Base-by-base conservation (phyloP, 1,140 invertebrate genomes). In the Lordiphosa mommai region DNA sequence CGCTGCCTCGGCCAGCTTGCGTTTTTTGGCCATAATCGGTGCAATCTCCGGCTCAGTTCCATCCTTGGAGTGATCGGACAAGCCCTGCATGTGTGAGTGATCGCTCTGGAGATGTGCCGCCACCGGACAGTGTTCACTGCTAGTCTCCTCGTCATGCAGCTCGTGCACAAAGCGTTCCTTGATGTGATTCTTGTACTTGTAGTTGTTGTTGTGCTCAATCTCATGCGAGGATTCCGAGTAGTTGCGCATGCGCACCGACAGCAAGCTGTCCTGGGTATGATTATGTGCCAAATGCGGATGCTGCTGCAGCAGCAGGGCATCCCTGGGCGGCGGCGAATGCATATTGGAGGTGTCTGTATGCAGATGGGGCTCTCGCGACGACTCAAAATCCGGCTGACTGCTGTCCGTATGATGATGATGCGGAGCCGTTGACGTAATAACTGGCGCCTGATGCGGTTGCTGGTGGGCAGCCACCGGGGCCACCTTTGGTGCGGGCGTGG, bases 181-280 rank as follows among this genome's bases (percentile, higher is more conserved):
- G 57, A 98, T 98, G 65, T 95, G 96, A 70, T 96, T 97, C 90
- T 98, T 98, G 90, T 97, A 98, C 90, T 98, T 98, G 90, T 98
- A 98, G 40, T 91, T 92, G 66, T 91, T 91, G 61, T 92, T 90
- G 43, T 90, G 90, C 30, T 89, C 87, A 59, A 90, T 72, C 52
- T 87, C 77, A 44, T 90, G 91, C 20, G 90, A 87, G 30, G 91
- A 90, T 69, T 89, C 90, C 23, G 86, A 87, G 16, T 88, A 88
- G 65, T 89, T 89, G 37, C 88, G 80, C 68, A 89, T 79, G 0
- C 86, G 63, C 44, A 71, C 64, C n/a, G 73, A 73, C 63, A 69
- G 30, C 41, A 73, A 40, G 36, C 72, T 72, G 17, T 86, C 73
- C 41, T 64, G 65, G 1, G 77, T 71, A 27, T 87, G 71, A 47